Base-by-base conservation (phyloP, 2,888 invertebrate genomes). In the Terebella lapidaria region DNA sequence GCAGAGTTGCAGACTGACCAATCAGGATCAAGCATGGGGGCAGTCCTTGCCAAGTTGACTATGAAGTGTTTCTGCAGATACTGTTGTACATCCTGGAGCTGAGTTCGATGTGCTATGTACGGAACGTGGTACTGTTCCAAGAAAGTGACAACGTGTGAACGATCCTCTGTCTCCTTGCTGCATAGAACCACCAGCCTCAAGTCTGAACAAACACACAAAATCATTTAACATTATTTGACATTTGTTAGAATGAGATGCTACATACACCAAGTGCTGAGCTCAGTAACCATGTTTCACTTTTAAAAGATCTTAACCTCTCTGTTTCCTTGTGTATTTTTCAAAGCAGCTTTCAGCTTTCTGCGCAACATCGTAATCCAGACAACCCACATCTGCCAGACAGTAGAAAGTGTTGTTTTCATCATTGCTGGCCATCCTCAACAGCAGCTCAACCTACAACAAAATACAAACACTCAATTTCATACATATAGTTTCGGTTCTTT, bases 351-450 rank as follows among this genome's bases (percentile, higher is more conserved):
- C 64, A 26, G 49, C 51, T 24, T 42, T 47, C 42, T 58, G 59
- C 42, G 59, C 70, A n/a, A 73, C 71, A 35, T 73, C 73, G 58
- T 73, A 74, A 54, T 70, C 71, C 45, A 76, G 61, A 28, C 63
- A 58, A 58, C 73, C 74, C 25, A 71, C 72, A 62, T 70, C 68
- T 2, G 70, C 72, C 47, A 74, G 61, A 56, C 71, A 71, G 63
- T 74, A 68, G 20, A 73, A 63, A 56, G 67, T 66, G 35, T 69
- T 70, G 1, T 26, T 20, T 22, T 54, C 54, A 20, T 68, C 68
- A 59, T 63, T 67, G 46, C 68, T 61, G 3, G 71, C 72, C 58
- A 73, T 57, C 10, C 69, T 59, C 63, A 67, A 68, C 54, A 74
- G 67, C 53, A 72, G 66, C 42, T 35, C 42, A 15, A 35, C 42